These are phyloP conservation scores for Ochropacha duplaris DNA, from an alignment of 2,888 invertebrate genomes.

Conservation along the genomic window DNA sequence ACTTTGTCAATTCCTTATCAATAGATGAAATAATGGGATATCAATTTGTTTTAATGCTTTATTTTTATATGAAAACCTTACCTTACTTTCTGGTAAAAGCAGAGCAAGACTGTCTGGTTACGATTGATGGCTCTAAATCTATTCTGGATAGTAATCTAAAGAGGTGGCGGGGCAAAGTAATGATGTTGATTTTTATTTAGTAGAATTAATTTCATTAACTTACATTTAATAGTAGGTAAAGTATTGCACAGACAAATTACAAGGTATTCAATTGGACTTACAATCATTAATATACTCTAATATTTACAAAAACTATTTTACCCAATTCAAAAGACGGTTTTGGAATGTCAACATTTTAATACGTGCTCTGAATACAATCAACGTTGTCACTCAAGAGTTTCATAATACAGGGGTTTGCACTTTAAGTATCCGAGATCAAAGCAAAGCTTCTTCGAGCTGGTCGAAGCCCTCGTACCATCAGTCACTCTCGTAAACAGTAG, in stretches of 20 bases:
- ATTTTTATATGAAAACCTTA: neutral
- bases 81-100: neutral
- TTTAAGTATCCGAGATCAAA: conserved; percentile 55
- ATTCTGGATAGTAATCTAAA: neutral
- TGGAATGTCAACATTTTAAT: neutral
- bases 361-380: conserved; percentile 12
- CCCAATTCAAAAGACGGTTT: conserved; percentile 11
- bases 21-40: conserved; percentile 20
- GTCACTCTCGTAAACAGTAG: conserved; percentile 78
- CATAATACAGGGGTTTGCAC: conserved; percentile 31
- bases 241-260: neutral
- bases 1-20: conserved; percentile 42
- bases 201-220: neutral
- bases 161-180: neutral
- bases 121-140: neutral
- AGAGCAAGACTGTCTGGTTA: too few relatives aligned
- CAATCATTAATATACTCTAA: conserved; percentile 14
- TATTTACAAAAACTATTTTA: conserved; percentile 33
- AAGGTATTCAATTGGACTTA: neutral
- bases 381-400: conserved; percentile 24
- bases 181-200: neutral
- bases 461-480: conserved; percentile 74
- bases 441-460: conserved; percentile 72
- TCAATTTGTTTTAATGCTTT: conserved; percentile 1
- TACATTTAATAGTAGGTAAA: neutral